phyloP scores from a whole-genome alignment of 2,888 invertebrate species.

The Melitaea athalia region DNA sequence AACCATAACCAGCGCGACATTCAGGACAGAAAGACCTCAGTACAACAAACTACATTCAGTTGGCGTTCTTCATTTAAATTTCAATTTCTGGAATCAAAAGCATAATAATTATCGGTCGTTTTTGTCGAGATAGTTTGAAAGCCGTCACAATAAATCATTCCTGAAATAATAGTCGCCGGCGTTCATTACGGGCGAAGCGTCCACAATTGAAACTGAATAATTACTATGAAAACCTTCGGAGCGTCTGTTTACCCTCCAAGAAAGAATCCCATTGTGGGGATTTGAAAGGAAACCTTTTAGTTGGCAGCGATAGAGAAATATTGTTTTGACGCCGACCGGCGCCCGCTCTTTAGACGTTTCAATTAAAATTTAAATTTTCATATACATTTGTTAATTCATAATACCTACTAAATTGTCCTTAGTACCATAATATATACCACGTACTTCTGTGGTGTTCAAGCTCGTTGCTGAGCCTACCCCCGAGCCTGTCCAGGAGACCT shows the following conservation, averaged over 20 bases:
- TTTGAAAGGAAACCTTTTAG: slow-evolving; percentile 30
- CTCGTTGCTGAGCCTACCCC: too few species aligned
- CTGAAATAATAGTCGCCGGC: slow-evolving; percentile 22
- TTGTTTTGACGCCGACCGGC: slow-evolving; percentile 21
- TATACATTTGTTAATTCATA: background rate
- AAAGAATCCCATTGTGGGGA: slow-evolving; percentile 27
- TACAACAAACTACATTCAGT: too few species aligned
- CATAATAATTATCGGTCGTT: slow-evolving; percentile 1
- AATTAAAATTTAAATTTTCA: slow-evolving; percentile 1
- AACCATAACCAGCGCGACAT: too few species aligned
- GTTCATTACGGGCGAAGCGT: slow-evolving; percentile 20
- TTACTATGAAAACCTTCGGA: slow-evolving; percentile 19
- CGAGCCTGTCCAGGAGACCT: too few species aligned
- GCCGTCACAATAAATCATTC: slow-evolving; percentile 4
- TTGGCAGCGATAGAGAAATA: slow-evolving; percentile 24
- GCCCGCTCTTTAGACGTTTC: background rate
- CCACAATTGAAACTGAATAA: slow-evolving; percentile 22
- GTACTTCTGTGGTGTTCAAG: too few species aligned
- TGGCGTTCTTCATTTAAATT: background rate
- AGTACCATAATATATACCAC: too few species aligned
- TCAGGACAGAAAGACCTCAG: too few species aligned
- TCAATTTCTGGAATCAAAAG: background rate
- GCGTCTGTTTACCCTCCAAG: slow-evolving; percentile 28
- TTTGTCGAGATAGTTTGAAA: slow-evolving; percentile 10
- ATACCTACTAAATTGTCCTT: too few species aligned